phyloP scores from a whole-genome alignment of 2,113 vertebrate species.

The Neogale vison region DNA sequence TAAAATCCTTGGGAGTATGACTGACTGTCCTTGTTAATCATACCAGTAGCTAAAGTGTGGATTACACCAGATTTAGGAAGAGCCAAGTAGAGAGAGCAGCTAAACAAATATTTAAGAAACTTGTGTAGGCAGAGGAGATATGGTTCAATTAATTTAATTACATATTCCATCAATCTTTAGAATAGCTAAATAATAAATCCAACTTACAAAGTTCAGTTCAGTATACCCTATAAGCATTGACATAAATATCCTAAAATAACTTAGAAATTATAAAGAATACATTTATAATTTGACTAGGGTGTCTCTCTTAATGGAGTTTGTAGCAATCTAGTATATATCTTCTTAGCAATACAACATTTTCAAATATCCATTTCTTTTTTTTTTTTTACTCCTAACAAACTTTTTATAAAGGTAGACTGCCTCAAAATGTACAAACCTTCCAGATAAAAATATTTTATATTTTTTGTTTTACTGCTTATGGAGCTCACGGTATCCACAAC shows the following conservation, averaged over 20 bases:
- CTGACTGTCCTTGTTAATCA: background rate
- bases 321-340: background rate
- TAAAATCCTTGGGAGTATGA: background rate
- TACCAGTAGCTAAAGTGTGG: background rate
- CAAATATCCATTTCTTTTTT: background rate
- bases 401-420: background rate
- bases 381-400: background rate
- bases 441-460: background rate
- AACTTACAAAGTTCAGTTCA: background rate
- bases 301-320: background rate
- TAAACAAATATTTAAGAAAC: background rate
- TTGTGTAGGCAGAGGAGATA: background rate
- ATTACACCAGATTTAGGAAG: background rate
- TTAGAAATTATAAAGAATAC: background rate
- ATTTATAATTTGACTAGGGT: background rate
- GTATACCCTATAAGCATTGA: background rate
- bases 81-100: background rate
- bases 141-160: background rate
- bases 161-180: background rate
- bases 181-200: background rate
- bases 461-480: background rate
- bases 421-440: background rate
- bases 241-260: background rate
- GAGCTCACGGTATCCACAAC: accelerated
- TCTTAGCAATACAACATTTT: background rate